Percentiles rank a stretch among this genome's conserved stretches.
These are phyloP conservation scores for Ispidina picta DNA, from an alignment of 2,797 vertebrate species.

Conservation along the genomic window DNA sequence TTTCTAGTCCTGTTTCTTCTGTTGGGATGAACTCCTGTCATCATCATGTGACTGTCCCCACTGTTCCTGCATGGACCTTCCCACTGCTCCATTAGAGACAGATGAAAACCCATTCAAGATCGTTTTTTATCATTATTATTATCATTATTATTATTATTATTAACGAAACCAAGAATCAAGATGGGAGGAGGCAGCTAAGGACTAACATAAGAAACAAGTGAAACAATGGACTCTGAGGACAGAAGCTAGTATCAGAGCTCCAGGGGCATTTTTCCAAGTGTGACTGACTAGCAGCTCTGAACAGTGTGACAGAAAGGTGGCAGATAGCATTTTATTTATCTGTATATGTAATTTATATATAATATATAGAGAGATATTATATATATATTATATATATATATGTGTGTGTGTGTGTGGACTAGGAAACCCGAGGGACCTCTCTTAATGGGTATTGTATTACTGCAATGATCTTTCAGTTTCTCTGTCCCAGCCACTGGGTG, in stretches of 20 bases:
- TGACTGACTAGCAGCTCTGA: constrained; percentile 64
- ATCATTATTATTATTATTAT: constrained; percentile 54
- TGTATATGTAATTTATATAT: constrained; percentile 85
- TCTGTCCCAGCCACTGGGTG: constrained; percentile 56
- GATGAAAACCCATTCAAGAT: constrained; percentile 84
- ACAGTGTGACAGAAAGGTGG: constrained; percentile 55
- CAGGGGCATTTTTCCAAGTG: constrained; percentile 59
- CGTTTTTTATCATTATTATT: constrained; percentile 75
- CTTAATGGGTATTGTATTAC: constrained; percentile 70
- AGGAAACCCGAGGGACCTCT: constrained; percentile 78
- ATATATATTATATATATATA: constrained; percentile 81
- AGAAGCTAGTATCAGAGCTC: constrained; percentile 35
- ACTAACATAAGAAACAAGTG: constrained; percentile 24
- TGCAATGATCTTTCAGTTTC: constrained; percentile 76
- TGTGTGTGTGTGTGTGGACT: constrained; percentile 53
- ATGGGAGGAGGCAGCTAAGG: constrained; percentile 42
- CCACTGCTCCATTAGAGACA: constrained; percentile 92
- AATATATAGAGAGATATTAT: constrained; percentile 82
- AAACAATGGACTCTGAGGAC: constrained; percentile 1
- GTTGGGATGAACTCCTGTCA: constrained; percentile 92
- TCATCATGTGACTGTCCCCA: constrained; percentile 91
- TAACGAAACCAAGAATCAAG: constrained; percentile 54
- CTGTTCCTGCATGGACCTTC: constrained; percentile 97
- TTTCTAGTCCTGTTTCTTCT: constrained; percentile 99
- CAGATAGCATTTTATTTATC: constrained; percentile 82